A percentile compares a stretch with the other conserved stretches of the same genome.
phyloP scores from a whole-genome alignment of 1,140 invertebrate genomes.

The Trichomalopsis sarcophagae region DNA sequence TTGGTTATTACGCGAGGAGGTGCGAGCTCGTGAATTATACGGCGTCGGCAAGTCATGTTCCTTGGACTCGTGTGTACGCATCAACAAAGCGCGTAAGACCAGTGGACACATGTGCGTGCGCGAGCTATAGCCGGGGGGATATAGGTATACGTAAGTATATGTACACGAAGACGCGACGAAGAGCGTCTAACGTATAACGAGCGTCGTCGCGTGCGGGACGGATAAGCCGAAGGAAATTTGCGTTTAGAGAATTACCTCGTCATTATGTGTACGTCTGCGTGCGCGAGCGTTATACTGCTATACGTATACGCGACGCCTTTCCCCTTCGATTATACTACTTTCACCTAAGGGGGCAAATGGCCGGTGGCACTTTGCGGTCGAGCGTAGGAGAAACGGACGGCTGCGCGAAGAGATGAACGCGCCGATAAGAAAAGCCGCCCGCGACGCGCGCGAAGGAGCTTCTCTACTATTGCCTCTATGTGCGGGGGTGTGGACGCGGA shows the following conservation, averaged over 20 bases:
- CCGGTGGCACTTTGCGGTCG: conserved; percentile 12
- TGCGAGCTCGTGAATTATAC: too few species aligned
- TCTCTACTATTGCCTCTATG: neutral
- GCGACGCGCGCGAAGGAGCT: conserved; percentile 55
- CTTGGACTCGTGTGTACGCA: conserved; percentile 1
- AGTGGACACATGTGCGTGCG: conserved; percentile 7
- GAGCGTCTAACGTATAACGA: conserved; percentile 56
- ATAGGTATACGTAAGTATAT: neutral
- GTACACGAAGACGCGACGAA: neutral
- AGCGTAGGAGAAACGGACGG: conserved; percentile 32
- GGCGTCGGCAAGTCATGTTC: conserved; percentile 36
- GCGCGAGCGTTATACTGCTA: neutral
- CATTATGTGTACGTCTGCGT: conserved; percentile 54
- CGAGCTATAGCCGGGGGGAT: neutral
- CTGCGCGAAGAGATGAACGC: conserved; percentile 30
- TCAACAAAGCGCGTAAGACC: neutral
- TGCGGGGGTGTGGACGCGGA: neutral
- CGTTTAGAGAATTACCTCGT: conserved; percentile 71
- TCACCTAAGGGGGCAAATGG: neutral
- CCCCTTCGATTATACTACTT: conserved; percentile 31
- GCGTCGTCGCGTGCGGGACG: conserved; percentile 62
- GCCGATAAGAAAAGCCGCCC: conserved; percentile 47
- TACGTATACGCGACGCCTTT: conserved; percentile 10
- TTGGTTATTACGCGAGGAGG: neutral
- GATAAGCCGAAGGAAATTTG: conserved; percentile 68